A percentile compares a stretch with the other conserved stretches of the same genome.
Conservation (phyloP, 2,113 vertebrate genomes). For the Picathartes gymnocephalus region DNA sequence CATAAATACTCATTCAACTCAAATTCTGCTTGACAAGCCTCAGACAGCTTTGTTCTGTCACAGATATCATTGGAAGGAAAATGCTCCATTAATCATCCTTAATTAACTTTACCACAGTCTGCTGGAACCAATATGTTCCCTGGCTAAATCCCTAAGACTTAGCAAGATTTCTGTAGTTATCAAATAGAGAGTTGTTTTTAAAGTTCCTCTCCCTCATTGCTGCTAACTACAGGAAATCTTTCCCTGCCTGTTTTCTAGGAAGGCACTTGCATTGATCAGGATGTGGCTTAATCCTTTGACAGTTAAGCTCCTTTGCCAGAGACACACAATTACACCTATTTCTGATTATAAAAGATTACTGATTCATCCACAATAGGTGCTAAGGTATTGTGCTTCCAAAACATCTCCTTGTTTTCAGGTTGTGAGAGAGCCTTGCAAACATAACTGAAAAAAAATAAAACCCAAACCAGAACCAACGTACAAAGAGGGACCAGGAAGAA, state of each 20-base stretch:
- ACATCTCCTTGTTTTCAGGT: neutral
- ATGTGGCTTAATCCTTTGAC: slow-evolving; percentile 58
- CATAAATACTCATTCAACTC: slow-evolving; percentile 99
- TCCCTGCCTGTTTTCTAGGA: slow-evolving; percentile 77
- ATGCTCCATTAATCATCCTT: slow-evolving; percentile 99
- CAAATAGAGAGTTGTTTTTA: slow-evolving; percentile 79
- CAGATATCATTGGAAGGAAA: slow-evolving; percentile 97
- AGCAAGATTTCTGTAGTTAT: slow-evolving; percentile 83
- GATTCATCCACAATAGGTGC: neutral
- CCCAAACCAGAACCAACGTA: neutral
- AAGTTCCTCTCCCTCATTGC: slow-evolving; percentile 69
- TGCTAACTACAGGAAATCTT: slow-evolving; percentile 77
- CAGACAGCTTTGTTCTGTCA: slow-evolving; percentile 99
- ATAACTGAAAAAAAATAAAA: neutral
- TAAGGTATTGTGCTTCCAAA: neutral
- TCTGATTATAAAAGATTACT: slow-evolving; percentile 1
- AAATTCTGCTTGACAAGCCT: slow-evolving; percentile 98
- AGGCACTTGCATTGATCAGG: slow-evolving; percentile 63
- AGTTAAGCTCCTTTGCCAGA: slow-evolving; percentile 27
- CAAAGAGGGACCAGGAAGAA: neutral
- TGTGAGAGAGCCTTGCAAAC: neutral
- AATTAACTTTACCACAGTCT: slow-evolving; percentile 97
- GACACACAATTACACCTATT: slow-evolving; percentile 41
- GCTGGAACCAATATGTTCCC: slow-evolving; percentile 86
- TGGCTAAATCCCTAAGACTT: slow-evolving; percentile 82